Evolutionary conservation across 2,113 vertebrate genomes (phyloP).

Genomic region (Pterophyllum scalare): DNA sequence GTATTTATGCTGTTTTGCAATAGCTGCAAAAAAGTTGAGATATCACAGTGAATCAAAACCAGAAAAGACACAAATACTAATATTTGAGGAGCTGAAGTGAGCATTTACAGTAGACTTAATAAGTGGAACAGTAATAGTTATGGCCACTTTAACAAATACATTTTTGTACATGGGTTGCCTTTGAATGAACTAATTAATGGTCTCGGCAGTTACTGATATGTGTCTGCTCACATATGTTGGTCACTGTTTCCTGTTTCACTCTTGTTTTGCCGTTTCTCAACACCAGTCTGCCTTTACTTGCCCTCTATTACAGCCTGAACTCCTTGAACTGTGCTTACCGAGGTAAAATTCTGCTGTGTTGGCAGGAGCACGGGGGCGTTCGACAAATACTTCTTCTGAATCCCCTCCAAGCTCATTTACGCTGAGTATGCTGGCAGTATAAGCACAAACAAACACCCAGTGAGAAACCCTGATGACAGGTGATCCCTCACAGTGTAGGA

Average conservation of each 20-base stretch:
- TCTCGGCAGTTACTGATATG: neutral
- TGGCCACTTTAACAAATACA: neutral
- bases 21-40: neutral
- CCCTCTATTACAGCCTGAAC: constrained; percentile 20
- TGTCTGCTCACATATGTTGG: neutral
- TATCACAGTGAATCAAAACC: neutral
- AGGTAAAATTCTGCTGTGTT: constrained; percentile 52
- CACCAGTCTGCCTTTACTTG: neutral
- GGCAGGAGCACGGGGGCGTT: constrained; percentile 15
- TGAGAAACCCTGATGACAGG: constrained; percentile 37
- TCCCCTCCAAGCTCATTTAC: constrained; percentile 51
- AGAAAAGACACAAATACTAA: neutral
- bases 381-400: constrained; percentile 43
- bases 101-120: neutral
- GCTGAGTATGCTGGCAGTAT: constrained; percentile 19
- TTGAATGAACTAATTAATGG: neutral
- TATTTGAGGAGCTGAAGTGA: neutral
- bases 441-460: constrained; percentile 22
- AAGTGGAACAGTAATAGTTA: neutral
- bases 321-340: constrained; percentile 31
- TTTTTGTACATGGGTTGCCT: neutral
- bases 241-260: neutral
- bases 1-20: neutral
- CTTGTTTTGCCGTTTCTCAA: neutral
- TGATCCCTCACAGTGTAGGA: constrained; percentile 48